phyloP scores from a whole-genome alignment of 2,888 invertebrate genomes.

The Brachypalpus laphriformis region DNA sequence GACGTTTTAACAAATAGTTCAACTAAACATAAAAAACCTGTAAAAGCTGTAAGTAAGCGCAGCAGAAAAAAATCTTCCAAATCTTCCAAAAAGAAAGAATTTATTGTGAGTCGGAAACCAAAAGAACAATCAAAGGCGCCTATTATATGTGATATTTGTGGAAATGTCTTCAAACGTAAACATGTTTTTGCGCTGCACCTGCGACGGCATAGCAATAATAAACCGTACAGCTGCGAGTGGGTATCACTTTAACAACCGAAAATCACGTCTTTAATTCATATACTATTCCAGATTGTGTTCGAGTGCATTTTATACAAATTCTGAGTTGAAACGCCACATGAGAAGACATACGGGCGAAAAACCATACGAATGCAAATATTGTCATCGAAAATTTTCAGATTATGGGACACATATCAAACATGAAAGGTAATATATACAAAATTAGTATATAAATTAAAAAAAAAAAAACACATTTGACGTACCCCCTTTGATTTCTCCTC shows the following conservation, averaged over 20 bases:
- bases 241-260: neutral
- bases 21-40: neutral
- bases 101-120: neutral
- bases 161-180: constrained; percentile 41
- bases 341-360: constrained; percentile 67
- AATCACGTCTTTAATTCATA: no score
- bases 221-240: constrained; percentile 64
- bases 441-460: no score
- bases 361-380: constrained; percentile 54
- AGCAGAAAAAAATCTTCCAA: neutral
- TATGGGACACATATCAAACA: constrained; percentile 48
- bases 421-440: constrained; percentile 48
- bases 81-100: neutral
- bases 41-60: neutral
- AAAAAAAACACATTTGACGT: no score
- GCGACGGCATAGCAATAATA: constrained; percentile 52
- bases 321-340: constrained; percentile 61
- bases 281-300: constrained; percentile 47
- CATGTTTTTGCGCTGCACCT: constrained; percentile 37
- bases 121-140: neutral
- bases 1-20: neutral
- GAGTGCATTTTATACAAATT: constrained; percentile 47
- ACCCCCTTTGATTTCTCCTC: no score
- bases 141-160: constrained; percentile 55
- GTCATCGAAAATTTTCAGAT: constrained; percentile 61